Conservation (phyloP, 2,888 invertebrate genomes). For the Carabus problematicus region DNA sequence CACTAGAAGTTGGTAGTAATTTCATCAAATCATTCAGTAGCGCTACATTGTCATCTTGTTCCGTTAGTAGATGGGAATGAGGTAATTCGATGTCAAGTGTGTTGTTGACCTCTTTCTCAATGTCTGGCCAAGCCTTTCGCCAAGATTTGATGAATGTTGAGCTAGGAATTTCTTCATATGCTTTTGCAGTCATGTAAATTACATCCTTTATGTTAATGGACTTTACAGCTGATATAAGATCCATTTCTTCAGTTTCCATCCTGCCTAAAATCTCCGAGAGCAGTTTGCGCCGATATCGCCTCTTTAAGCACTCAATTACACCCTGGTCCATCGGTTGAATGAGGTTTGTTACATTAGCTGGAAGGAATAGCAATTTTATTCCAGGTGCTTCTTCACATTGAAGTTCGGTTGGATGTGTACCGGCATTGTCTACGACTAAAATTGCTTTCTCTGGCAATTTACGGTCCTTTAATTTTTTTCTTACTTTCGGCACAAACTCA, state of each 20-base stretch:
- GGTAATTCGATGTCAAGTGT: conserved; percentile 7
- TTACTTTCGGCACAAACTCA: conserved; percentile 14
- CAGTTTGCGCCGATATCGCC: conserved; percentile 14
- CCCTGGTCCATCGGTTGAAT: conserved; percentile 27
- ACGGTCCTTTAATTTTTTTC: conserved; percentile 11
- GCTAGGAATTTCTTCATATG: conserved; percentile 20
- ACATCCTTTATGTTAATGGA: conserved; percentile 22
- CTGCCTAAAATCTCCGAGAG: conserved; percentile 10
- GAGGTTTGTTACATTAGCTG: conserved; percentile 20
- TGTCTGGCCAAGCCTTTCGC: conserved; percentile 10
- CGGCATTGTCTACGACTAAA: conserved; percentile 12
- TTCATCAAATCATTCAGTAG: conserved; percentile 8
- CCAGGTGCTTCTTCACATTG: not conserved
- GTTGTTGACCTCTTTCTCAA: not conserved
- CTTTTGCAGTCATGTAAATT: conserved; percentile 27
- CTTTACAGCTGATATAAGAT: conserved; percentile 6
- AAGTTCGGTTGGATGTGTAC: conserved; percentile 1
- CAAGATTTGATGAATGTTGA: conserved; percentile 14
- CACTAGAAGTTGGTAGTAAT: conserved; percentile 2
- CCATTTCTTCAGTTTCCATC: conserved; percentile 14
- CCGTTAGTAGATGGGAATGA: not conserved
- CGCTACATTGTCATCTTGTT: conserved; percentile 17
- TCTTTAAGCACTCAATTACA: conserved; percentile 28
- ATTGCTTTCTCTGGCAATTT: conserved; percentile 17
- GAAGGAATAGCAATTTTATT: conserved; percentile 14